Conservation (phyloP, 2,888 invertebrate genomes). For the Actias luna region DNA sequence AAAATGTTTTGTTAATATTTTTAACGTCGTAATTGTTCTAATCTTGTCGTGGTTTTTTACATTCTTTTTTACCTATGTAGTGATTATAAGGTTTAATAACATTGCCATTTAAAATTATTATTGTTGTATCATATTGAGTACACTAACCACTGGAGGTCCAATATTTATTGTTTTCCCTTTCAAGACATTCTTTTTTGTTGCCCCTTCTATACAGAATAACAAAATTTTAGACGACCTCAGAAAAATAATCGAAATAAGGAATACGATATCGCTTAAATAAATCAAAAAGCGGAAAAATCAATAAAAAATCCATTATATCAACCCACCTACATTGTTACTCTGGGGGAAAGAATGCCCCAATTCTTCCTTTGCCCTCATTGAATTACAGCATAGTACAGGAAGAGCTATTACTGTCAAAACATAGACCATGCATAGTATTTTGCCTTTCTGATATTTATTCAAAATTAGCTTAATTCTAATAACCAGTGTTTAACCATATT, state of each 20-base stretch:
- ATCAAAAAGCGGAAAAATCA: slow-evolving; percentile 11
- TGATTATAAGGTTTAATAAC: no score
- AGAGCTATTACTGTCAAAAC: background rate
- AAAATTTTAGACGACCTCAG: background rate
- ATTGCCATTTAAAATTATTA: no score
- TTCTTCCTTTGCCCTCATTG: background rate
- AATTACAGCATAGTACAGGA: background rate
- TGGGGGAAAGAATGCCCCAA: slow-evolving; percentile 9
- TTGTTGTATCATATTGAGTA: no score
- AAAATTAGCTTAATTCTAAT: background rate
- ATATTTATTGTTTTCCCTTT: no score
- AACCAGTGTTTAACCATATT: background rate
- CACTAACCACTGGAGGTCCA: no score
- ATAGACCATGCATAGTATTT: background rate
- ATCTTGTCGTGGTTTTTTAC: no score
- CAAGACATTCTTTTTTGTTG: no score
- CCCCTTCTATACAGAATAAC: no score
- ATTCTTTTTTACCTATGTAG: no score
- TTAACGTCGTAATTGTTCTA: no score
- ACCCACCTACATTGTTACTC: slow-evolving; percentile 10
- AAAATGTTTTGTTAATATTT: no score
- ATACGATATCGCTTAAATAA: background rate
- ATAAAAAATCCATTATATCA: slow-evolving; percentile 15
- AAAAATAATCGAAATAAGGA: background rate
- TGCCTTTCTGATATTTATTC: background rate